Evolutionary conservation across 2,888 invertebrate genomes (phyloP), one percentile per base, ranked within the genome.

Genomic region (Cephus nigrinus): DNA sequence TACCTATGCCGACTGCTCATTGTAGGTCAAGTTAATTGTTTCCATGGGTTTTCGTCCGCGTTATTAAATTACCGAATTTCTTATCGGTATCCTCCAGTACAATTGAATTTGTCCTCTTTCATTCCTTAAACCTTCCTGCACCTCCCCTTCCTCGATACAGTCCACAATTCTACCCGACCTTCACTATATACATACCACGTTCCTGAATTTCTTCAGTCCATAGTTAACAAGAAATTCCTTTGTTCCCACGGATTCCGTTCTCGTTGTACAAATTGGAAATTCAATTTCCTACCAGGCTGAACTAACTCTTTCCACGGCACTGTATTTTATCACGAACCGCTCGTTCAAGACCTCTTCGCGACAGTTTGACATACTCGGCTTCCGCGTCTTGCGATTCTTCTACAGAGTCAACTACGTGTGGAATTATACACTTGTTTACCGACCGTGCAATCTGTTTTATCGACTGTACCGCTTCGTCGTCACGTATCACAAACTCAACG

Each of bases 261-360:
- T 32, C 33, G 23, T 40, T 72, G 23, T 11, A n/a, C 75, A 79
- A 80, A 81, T 81, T 75, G 69, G 78, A 79, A 73, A 78, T 77
- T 75, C 73, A 76, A 78, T 80, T 81, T 69, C 34, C 69, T 32
- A 73, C 12, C 68, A n/a, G 36, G 75, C 32, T 55, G 23, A 55
- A 55, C 40, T 55, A 4, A 55, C 40, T 55, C 5, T 55, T 55
- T 55, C 1, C 40, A 23, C 15, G 5, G 40, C 23, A 23, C 40
- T 55, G 40, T 55, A 55, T 23, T 55, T 55, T 55, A 55, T 55
- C 23, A 5, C 9, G 40, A 9, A 23, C 5, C 23, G 23, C 23
- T 55, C 23, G 23, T 55, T 55, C 9, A 9, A 9, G 5, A 55
- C 40, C 23, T 55, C 40, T 55, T 36, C 36, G 5, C 23, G 40